phyloP scores from a whole-genome alignment of 2,113 vertebrate species.

The Emberiza fucata region DNA sequence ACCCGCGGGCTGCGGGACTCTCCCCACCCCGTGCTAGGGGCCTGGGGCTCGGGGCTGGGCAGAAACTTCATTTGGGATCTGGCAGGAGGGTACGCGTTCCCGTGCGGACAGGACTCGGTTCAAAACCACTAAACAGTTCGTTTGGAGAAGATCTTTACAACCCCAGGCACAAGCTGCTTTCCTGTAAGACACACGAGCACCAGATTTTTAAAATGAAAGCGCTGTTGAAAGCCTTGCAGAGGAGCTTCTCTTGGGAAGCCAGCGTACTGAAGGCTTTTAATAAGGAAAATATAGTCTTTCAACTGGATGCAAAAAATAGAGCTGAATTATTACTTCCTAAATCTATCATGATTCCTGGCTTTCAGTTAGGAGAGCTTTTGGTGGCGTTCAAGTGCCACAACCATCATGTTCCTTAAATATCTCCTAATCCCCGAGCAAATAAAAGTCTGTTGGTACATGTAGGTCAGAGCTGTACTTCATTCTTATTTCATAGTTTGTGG shows the following conservation, averaged over 20 bases:
- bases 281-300: not conserved
- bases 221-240: not conserved
- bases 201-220: slow-evolving; percentile 30
- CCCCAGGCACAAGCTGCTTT: not conserved
- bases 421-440: not conserved
- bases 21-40: not conserved
- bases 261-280: not conserved
- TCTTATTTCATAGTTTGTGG: not conserved
- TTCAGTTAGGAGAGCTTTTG: not conserved
- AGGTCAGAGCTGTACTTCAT: not conserved
- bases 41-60: not conserved
- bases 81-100: not conserved
- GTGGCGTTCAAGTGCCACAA: not conserved
- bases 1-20: not conserved
- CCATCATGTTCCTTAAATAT: slow-evolving; percentile 32
- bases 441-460: not conserved
- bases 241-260: slow-evolving; percentile 13
- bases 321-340: slow-evolving; percentile 33
- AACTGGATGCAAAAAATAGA: slow-evolving; percentile 11
- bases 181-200: not conserved
- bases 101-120: not conserved
- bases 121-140: not conserved
- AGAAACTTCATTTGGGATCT: slow-evolving; percentile 10
- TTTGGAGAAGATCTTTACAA: not conserved
- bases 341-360: not conserved